Conservation (phyloP, 2,888 invertebrate genomes). For the Ptycholaimellus sp. region DNA sequence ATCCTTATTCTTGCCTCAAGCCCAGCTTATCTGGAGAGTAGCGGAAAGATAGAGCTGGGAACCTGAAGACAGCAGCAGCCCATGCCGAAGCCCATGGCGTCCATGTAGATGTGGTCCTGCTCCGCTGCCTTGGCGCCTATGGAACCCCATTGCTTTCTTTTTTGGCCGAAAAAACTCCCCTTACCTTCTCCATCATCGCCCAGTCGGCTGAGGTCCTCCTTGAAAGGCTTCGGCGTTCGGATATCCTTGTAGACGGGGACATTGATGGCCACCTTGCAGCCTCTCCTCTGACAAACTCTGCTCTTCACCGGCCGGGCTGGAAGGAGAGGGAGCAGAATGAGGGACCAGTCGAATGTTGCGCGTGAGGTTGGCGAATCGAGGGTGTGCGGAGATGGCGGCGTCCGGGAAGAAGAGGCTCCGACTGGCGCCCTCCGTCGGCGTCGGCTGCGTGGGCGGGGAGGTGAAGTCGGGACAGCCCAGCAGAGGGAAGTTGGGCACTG, state of each 20-base stretch:
- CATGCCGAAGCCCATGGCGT: conserved; percentile 99
- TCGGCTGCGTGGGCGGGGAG: conserved; percentile 41
- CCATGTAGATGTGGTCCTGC: conserved; percentile 83
- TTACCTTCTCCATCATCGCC: conserved; percentile 33
- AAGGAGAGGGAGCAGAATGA: too few relatives aligned
- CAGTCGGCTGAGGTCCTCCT: conserved; percentile 36
- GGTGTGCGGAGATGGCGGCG: conserved; percentile 72
- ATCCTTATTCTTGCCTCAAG: too few relatives aligned
- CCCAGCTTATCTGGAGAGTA: too few relatives aligned
- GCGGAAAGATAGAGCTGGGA: too few relatives aligned
- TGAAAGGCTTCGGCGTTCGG: conserved; percentile 48
- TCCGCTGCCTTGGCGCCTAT: too few relatives aligned
- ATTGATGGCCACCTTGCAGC: conserved; percentile 84
- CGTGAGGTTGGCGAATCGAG: conserved; percentile 56
- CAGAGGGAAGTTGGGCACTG: conserved; percentile 55
- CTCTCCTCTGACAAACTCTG: conserved; percentile 55
- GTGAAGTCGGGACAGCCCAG: conserved; percentile 72
- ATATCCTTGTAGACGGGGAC: conserved; percentile 66
- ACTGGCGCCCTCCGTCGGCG: conserved; percentile 48
- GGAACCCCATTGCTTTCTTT: too few relatives aligned
- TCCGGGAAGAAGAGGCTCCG: conserved; percentile 68
- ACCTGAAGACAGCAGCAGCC: conserved; percentile 40
- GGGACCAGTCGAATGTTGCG: conserved; percentile 84
- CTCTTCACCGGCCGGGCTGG: too few relatives aligned
- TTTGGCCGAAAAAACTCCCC: too few relatives aligned